phyloP scores from a whole-genome alignment of 2,888 invertebrate genomes.

The Venustoraphidia nigricollis region DNA sequence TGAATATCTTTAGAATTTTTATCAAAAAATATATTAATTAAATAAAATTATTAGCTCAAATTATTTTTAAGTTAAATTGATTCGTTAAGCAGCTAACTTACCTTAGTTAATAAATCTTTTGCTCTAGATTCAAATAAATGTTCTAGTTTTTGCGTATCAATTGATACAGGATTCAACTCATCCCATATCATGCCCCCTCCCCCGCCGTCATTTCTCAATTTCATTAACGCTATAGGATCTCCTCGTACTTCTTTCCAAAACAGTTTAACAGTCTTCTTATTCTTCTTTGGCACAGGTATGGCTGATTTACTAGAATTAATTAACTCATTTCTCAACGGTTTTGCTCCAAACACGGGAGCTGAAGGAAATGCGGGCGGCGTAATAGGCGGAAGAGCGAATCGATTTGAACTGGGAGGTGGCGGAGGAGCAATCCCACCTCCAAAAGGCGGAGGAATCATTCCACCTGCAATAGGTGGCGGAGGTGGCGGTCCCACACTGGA shows the following conservation, averaged over 20 bases:
- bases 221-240: constrained; percentile 46
- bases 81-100: constrained; percentile 25
- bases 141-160: constrained; percentile 88
- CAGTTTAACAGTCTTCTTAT: constrained; percentile 91
- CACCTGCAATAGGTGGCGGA: constrained; percentile 49
- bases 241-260: constrained; percentile 96
- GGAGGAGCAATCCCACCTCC: constrained; percentile 28
- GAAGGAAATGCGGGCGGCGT: constrained; percentile 30
- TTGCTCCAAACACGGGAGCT: constrained; percentile 33
- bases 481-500: constrained; percentile 59
- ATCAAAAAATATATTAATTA: no score
- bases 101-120: constrained; percentile 90
- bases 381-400: no score
- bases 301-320: constrained; percentile 17
- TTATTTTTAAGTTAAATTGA: background rate
- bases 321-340: constrained; percentile 15
- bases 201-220: constrained; percentile 25
- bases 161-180: constrained; percentile 63
- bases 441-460: constrained; percentile 37
- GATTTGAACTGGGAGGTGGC: constrained; percentile 27
- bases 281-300: constrained; percentile 52
- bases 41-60: no score
- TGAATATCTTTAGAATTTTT: no score
- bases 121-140: constrained; percentile 94
- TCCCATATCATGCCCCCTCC: constrained; percentile 74